Evolutionary conservation across 2,888 invertebrate species (phyloP), one percentile per base, ranked within the genome.

Genomic region (Cordilura impudica): DNA sequence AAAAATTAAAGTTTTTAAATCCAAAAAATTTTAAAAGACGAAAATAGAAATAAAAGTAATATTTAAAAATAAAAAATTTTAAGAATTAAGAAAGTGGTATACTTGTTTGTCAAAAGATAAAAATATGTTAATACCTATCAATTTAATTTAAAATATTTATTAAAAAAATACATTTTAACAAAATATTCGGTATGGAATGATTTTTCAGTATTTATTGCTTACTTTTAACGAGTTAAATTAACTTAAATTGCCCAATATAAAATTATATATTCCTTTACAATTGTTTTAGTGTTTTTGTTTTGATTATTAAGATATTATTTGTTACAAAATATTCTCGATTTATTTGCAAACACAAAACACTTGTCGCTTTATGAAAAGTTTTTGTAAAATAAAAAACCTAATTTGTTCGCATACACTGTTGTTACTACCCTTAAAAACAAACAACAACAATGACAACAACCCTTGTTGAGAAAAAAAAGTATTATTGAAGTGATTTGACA

Each of bases 321-420:
- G 66, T 71, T n/a, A 60, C 71, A 75, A 79, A 79, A 73, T 75
- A 71, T 72, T 75, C 67, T 79, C 75, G 79, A 79, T 79, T 79
- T 79, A 79, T 72, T 75, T 79, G 79, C 79, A 79, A 79, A 79
- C 75, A 75, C 79, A 79, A 79, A 79, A 79, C 79, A 79, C 79
- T 79, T 79, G 79, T 79, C 79, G 79, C 79, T 79, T 71, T 76
- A 70, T 76, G 63, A 76, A 76, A 76, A 76, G 69, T 76, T 79
- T 79, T 71, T 63, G 23, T 74, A 63, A 65, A 58, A 79, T 66
- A 60, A 75, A 75, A 73, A 74, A 65, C 58, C 56, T 75, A 63
- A 71, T 66, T 72, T 51, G 45, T 63, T 26, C 75, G 61, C 51
- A 23, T 45, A 45, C 61, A 45, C 29, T 45, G 18, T n/a, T 18